phyloP scores from a whole-genome alignment of 2,113 vertebrate genomes.

The Tympanuchus pallidicinctus region DNA sequence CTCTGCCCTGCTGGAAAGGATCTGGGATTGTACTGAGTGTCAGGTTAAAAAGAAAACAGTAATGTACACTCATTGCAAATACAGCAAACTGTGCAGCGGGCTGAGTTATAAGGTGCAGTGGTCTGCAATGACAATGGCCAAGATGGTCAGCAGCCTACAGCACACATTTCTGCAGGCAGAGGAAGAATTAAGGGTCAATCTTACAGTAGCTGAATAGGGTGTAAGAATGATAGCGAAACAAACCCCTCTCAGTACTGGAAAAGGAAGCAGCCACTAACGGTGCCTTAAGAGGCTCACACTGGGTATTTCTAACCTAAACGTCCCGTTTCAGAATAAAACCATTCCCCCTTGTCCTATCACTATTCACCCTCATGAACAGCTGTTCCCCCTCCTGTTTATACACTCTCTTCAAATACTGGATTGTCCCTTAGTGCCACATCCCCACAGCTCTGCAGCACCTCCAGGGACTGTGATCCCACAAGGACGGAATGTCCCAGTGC shows the following conservation, averaged over 20 bases:
- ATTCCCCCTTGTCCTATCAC: too few species aligned
- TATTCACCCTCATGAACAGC: too few species aligned
- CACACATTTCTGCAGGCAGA: not conserved
- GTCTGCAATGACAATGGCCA: not conserved
- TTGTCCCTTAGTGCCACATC: too few species aligned
- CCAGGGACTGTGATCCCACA: too few species aligned
- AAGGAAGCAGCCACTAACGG: not conserved
- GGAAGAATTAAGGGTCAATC: not conserved
- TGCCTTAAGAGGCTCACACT: rapidly evolving
- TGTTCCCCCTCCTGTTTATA: too few species aligned
- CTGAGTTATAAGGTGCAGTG: not conserved
- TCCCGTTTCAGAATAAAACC: too few species aligned
- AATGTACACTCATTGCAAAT: not conserved
- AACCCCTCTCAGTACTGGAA: not conserved
- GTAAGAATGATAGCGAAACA: not conserved
- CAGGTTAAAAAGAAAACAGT: not conserved
- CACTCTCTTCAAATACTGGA: too few species aligned
- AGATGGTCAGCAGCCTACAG: not conserved
- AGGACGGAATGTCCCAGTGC: too few species aligned
- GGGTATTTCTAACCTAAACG: too few species aligned
- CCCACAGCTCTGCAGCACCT: too few species aligned
- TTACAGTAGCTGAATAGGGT: not conserved
- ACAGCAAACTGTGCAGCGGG: not conserved
- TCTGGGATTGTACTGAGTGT: not conserved
- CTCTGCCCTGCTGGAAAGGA: not conserved